Conservation (phyloP, 2,797 vertebrate genomes). For the Euthynnus affinis region DNA sequence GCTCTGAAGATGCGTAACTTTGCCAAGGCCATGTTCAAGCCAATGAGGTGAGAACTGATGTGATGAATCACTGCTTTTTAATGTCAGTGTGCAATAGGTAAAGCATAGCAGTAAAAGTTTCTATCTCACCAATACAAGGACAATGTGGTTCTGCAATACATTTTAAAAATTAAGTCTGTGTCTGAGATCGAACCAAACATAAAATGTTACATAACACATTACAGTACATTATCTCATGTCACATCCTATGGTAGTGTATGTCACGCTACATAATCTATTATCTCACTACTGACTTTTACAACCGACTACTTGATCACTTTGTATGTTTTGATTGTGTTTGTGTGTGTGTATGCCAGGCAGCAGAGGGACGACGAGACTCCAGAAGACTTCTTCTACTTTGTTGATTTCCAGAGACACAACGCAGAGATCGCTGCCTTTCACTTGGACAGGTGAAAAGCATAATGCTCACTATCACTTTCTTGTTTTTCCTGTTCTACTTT, state of each 20-base stretch:
- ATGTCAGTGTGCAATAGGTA: not conserved
- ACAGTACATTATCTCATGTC: not conserved
- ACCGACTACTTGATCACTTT: conserved; percentile 19
- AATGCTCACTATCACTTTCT: not conserved
- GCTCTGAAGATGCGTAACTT: conserved; percentile 93
- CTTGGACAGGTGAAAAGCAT: conserved; percentile 91
- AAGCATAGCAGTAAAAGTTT: not conserved
- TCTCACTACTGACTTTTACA: not conserved
- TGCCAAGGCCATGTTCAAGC: conserved; percentile 98
- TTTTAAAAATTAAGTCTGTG: not conserved
- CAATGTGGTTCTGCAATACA: not conserved
- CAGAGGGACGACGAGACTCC: conserved; percentile 93
- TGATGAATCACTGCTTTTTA: not conserved
- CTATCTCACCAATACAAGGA: not conserved
- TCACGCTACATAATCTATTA: conserved; percentile 17
- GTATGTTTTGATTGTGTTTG: conserved; percentile 40
- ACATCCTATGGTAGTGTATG: not conserved
- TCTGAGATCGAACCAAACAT: conserved; percentile 5
- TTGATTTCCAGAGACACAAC: conserved; percentile 96
- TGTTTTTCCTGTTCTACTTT: conserved; percentile 11
- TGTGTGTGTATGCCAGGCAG: conserved; percentile 86
- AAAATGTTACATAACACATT: not conserved
- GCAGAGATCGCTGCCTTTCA: conserved; percentile 98
- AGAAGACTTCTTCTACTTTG: conserved; percentile 94
- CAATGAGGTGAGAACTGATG: conserved; percentile 92